phyloP scores from a whole-genome alignment of 2,797 vertebrate genomes.

The Bradypus variegatus region DNA sequence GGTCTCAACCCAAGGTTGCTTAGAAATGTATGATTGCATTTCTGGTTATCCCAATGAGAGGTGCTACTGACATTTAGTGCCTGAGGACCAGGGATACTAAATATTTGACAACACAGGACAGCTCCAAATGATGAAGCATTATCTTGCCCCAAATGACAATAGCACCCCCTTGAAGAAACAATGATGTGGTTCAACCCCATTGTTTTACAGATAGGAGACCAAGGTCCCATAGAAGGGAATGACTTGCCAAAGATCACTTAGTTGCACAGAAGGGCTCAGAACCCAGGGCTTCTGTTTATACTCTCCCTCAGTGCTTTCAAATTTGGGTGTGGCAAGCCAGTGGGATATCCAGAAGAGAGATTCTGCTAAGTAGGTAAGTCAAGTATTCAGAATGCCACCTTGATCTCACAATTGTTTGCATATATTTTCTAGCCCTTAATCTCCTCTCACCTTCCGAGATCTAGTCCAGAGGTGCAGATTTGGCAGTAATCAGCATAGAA shows the following conservation, averaged over 20 bases:
- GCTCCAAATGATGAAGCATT: neutral
- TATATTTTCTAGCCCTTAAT: neutral
- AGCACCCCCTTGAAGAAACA: neutral
- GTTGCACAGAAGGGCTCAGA: neutral
- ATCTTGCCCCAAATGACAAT: neutral
- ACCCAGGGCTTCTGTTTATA: neutral
- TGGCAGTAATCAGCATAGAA: neutral
- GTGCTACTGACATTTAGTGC: neutral
- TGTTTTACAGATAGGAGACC: neutral
- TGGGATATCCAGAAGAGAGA: neutral
- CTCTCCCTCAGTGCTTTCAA: neutral
- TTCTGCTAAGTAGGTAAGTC: neutral
- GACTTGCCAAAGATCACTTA: neutral
- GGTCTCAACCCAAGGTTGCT: neutral
- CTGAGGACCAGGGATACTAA: neutral
- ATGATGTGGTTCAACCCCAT: neutral
- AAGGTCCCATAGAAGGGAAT: neutral
- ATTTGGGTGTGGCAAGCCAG: neutral
- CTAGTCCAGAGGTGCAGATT: neutral
- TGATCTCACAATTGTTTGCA: neutral
- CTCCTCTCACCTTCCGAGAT: constrained; percentile 75
- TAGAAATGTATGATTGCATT: neutral
- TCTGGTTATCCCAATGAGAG: neutral
- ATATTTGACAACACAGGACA: neutral
- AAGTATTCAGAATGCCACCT: neutral